Evolutionary conservation across 1,140 invertebrate genomes (phyloP).

Genomic region (Pygmarrhopalites habei): DNA sequence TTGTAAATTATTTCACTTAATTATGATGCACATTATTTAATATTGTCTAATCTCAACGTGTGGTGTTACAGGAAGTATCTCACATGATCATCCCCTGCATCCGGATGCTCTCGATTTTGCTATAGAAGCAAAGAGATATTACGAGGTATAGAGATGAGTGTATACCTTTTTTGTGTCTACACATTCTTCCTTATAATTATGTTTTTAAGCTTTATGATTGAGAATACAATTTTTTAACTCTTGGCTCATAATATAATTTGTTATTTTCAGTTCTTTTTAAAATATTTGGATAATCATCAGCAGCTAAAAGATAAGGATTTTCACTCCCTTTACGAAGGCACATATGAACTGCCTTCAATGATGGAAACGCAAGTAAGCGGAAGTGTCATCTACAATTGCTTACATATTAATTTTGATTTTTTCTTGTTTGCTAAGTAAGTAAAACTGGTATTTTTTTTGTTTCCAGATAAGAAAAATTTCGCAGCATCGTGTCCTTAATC

Average conservation of each 20-base stretch:
- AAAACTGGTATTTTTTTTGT: no score
- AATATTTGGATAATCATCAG: conserved; percentile 28
- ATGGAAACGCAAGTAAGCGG: conserved; percentile 36
- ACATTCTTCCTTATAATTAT: neutral
- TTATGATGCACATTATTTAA: neutral
- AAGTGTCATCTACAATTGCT: no score
- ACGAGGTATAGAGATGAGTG: conserved; percentile 18
- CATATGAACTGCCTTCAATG: conserved; percentile 31
- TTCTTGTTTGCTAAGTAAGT: no score
- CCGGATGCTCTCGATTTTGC: conserved; percentile 29
- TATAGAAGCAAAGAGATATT: conserved; percentile 31
- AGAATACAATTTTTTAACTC: neutral
- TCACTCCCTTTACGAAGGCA: conserved; percentile 32
- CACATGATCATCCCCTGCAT: conserved; percentile 37
- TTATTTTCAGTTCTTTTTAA: conserved; percentile 32
- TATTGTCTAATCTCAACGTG: neutral
- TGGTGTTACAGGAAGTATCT: conserved; percentile 17
- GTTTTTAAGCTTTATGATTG: neutral
- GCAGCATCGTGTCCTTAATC: no score
- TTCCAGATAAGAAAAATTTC: no score
- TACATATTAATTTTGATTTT: no score
- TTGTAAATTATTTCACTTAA: neutral
- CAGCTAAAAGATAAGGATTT: conserved; percentile 27
- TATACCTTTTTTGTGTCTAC: neutral
- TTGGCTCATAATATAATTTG: conserved; percentile 1